Percentiles rank a stretch among this genome's conserved stretches.
Conservation (phyloP, 35 echinoderm and acorn worm genomes). For the Chiridota heheva region DNA sequence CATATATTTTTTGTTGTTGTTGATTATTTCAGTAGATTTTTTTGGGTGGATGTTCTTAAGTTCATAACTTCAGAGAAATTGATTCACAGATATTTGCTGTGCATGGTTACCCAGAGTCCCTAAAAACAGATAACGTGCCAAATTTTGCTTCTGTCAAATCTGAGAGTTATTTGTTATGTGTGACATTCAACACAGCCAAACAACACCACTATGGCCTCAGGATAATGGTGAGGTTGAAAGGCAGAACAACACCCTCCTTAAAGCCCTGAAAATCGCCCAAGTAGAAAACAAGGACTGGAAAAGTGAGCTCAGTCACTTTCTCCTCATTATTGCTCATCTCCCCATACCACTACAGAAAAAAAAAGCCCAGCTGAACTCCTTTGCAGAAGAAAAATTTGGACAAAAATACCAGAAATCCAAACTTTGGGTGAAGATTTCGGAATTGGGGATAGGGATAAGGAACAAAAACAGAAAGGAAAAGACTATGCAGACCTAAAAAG, state of each 20-base stretch:
- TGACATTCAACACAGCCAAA: slow-evolving; percentile 37
- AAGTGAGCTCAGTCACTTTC: slow-evolving; percentile 31
- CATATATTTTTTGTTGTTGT: slow-evolving; percentile 60
- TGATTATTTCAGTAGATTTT: slow-evolving; percentile 65
- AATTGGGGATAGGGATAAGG: slow-evolving; percentile 7
- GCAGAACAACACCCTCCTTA: slow-evolving; percentile 45
- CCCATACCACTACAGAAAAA: slow-evolving; percentile 47
- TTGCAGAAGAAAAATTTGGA: slow-evolving; percentile 51
- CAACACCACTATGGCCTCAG: slow-evolving; percentile 52
- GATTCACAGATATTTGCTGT: slow-evolving; percentile 54
- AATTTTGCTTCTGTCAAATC: slow-evolving; percentile 39
- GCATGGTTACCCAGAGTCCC: slow-evolving; percentile 36
- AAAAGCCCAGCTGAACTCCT: slow-evolving; percentile 49
- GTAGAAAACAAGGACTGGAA: slow-evolving; percentile 57
- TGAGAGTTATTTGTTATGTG: slow-evolving; percentile 31
- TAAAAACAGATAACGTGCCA: slow-evolving; percentile 68
- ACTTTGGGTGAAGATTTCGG: not conserved
- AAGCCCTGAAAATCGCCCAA: slow-evolving; percentile 17
- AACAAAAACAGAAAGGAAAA: slow-evolving; percentile 30
- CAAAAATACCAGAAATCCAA: slow-evolving; percentile 43
- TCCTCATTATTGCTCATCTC: slow-evolving; percentile 51
- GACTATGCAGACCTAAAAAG: slow-evolving; percentile 27
- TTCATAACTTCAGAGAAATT: slow-evolving; percentile 37
- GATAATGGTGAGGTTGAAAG: slow-evolving; percentile 60
- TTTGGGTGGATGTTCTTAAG: slow-evolving; percentile 53